Conservation (phyloP, 2,888 invertebrate genomes). For the Pecten maximus region DNA sequence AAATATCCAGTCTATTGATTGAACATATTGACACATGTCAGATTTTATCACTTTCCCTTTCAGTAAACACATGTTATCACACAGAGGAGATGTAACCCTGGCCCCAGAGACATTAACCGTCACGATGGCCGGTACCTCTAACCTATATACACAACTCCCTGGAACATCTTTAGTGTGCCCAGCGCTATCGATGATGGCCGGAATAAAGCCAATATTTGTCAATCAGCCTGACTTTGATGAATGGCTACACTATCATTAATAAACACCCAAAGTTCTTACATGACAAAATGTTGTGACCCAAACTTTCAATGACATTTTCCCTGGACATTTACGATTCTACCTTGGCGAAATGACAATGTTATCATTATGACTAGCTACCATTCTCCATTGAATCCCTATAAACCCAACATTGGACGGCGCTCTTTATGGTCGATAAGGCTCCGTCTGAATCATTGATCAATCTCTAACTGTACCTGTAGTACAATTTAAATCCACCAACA, state of each 20-base stretch:
- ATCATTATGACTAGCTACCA: conserved; percentile 1
- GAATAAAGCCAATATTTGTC: background rate
- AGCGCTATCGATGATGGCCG: background rate
- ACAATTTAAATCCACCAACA: background rate
- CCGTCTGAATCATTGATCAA: background rate
- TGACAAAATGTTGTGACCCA: background rate
- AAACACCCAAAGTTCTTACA: background rate
- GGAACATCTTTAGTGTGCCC: background rate
- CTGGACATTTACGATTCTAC: conserved; percentile 16
- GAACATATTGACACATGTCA: background rate
- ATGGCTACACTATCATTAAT: background rate
- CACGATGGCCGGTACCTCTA: background rate
- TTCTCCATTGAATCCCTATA: conserved; percentile 5
- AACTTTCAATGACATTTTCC: background rate
- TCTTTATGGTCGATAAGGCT: background rate
- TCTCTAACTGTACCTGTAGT: background rate
- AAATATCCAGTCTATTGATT: background rate
- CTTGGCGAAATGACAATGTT: conserved; percentile 23
- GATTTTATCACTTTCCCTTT: background rate
- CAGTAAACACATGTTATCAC: background rate
- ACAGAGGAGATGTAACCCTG: background rate
- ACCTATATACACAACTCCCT: background rate
- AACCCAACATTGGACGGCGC: background rate
- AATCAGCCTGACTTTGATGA: background rate
- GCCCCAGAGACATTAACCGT: background rate